A percentile compares a stretch with the other conserved stretches of the same genome.
Evolutionary conservation across 2,888 invertebrate species (phyloP).

Genomic region (Pyrrhia umbra): DNA sequence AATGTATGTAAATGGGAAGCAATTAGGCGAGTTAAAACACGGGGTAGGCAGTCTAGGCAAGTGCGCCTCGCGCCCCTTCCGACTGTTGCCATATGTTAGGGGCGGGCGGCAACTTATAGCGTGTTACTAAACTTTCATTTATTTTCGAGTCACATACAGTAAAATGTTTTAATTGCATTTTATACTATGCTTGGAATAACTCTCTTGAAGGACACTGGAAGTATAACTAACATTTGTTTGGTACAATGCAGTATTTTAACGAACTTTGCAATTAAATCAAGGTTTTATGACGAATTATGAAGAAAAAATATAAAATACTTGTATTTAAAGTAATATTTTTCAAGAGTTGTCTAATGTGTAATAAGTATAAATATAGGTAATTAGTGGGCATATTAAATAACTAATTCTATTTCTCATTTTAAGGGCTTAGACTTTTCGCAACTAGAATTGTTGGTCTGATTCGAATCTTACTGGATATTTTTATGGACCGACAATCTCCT

Average conservation of each 20-base stretch:
- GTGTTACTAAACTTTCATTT: slow-evolving; percentile 64
- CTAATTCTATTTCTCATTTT: too few species aligned
- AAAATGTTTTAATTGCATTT: slow-evolving; percentile 56
- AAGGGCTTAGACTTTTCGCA: too few species aligned
- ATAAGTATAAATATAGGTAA: too few species aligned
- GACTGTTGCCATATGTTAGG: slow-evolving; percentile 84
- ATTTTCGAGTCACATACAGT: slow-evolving; percentile 42
- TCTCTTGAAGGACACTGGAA: slow-evolving; percentile 31
- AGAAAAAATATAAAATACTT: not conserved
- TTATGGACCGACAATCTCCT: too few species aligned
- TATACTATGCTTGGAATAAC: slow-evolving; percentile 25
- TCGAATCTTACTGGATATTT: too few species aligned
- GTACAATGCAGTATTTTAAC: not conserved
- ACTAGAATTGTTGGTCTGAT: too few species aligned
- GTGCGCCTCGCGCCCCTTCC: slow-evolving; percentile 85
- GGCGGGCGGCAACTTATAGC: slow-evolving; percentile 78
- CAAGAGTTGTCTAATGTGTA: too few species aligned
- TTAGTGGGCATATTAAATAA: too few species aligned
- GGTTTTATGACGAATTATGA: too few species aligned
- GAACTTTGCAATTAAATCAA: not conserved
- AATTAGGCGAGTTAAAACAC: slow-evolving; percentile 90
- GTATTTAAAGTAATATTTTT: too few species aligned
- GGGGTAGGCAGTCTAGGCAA: slow-evolving; percentile 89
- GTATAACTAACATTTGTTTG: slow-evolving; percentile 1
- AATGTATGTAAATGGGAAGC: slow-evolving; percentile 90